Evolutionary conservation across 2,113 vertebrate genomes (phyloP).

Genomic region (Clarias magur): DNA sequence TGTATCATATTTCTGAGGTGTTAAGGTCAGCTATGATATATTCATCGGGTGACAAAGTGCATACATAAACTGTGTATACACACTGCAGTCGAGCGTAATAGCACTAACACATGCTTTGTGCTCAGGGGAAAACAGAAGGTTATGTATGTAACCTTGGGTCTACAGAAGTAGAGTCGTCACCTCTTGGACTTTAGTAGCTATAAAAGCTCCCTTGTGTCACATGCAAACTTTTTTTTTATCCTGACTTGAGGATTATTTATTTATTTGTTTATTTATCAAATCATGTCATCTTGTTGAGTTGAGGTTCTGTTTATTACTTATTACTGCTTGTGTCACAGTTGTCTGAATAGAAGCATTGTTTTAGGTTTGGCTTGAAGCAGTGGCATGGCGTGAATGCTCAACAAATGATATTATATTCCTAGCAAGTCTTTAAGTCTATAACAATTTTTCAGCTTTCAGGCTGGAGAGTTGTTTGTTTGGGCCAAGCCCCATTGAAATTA

Average conservation of each 20-base stretch:
- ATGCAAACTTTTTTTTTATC: not conserved
- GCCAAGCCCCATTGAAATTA: not conserved
- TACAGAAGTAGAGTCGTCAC: not conserved
- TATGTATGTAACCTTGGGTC: not conserved
- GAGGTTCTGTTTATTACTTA: not conserved
- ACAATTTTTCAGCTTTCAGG: not conserved
- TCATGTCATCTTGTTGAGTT: not conserved
- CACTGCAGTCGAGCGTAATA: slow-evolving; percentile 16
- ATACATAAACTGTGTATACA: not conserved
- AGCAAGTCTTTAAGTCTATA: not conserved
- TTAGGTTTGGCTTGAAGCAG: no score
- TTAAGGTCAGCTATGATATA: slow-evolving; percentile 30
- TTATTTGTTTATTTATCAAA: not conserved
- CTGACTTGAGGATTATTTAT: not conserved
- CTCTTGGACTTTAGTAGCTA: not conserved
- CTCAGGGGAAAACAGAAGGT: slow-evolving; percentile 13
- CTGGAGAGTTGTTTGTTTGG: not conserved
- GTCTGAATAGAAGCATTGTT: not conserved
- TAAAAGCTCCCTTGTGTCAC: not conserved
- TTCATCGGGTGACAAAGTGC: not conserved
- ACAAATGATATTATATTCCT: not conserved
- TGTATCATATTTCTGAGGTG: slow-evolving; percentile 30
- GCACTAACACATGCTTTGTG: slow-evolving; percentile 19
- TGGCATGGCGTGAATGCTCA: not conserved
- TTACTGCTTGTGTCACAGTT: not conserved